A percentile compares a stretch with the other conserved stretches of the same genome.
phyloP scores from a whole-genome alignment of 2,888 invertebrate species.

The Athripsodes cinereus region DNA sequence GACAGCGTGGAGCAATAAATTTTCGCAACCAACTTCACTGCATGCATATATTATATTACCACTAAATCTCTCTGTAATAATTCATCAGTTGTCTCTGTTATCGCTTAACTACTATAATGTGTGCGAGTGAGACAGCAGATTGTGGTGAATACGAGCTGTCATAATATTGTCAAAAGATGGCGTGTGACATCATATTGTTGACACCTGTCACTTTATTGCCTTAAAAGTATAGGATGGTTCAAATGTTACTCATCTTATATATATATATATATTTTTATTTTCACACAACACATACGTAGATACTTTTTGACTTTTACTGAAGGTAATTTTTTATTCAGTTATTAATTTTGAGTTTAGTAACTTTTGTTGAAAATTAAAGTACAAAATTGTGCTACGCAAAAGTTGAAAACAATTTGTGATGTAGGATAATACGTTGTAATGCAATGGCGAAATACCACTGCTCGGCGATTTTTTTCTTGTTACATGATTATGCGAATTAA shows the following conservation, averaged over 20 bases:
- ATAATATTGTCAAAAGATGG: conserved; percentile 1
- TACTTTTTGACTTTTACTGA: background rate
- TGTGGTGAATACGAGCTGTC: background rate
- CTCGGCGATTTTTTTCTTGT: too few relatives aligned
- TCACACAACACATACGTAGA: too few relatives aligned
- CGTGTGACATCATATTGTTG: conserved; percentile 1
- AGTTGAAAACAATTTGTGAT: too few relatives aligned
- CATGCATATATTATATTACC: background rate
- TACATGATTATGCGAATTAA: too few relatives aligned
- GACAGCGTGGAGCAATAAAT: background rate
- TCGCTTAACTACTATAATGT: background rate
- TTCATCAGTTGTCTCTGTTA: background rate
- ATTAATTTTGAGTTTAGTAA: background rate
- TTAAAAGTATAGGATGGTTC: background rate
- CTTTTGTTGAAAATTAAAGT: background rate
- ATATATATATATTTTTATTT: too few relatives aligned
- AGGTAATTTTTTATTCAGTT: background rate
- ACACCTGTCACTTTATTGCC: background rate
- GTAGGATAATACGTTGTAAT: too few relatives aligned
- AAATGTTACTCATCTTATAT: too few relatives aligned
- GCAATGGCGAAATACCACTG: too few relatives aligned
- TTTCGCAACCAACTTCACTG: background rate
- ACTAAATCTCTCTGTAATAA: background rate
- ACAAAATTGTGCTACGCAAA: too few relatives aligned
- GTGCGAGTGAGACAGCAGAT: background rate